phyloP scores from a whole-genome alignment of 2,113 vertebrate species.

The Microtus oregoni region DNA sequence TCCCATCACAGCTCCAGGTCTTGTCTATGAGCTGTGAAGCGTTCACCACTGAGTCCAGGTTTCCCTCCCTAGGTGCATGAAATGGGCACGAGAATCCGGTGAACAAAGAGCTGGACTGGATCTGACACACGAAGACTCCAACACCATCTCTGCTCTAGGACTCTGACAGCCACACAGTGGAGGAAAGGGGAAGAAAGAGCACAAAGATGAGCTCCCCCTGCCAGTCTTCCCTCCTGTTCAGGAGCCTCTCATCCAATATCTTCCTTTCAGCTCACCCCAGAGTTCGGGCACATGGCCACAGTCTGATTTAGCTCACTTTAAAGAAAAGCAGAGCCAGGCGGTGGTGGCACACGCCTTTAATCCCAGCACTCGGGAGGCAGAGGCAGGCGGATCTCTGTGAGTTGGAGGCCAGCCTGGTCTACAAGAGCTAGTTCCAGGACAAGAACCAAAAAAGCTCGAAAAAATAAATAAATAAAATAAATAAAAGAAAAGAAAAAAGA shows the following conservation, averaged over 20 bases:
- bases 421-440: too few relatives aligned
- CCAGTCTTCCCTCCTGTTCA: background rate
- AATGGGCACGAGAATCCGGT: background rate
- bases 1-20: background rate
- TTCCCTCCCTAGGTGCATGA: too few relatives aligned
- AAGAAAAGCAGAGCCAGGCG: too few relatives aligned
- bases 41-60: fast-evolving
- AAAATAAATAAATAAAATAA: too few relatives aligned
- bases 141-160: background rate
- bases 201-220: background rate
- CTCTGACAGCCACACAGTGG: background rate
- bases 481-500: too few relatives aligned
- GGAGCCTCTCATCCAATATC: background rate
- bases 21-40: background rate
- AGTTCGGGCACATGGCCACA: background rate
- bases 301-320: background rate
- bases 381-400: too few relatives aligned
- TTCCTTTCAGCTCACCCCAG: background rate
- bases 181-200: background rate
- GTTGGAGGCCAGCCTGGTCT: too few relatives aligned
- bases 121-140: background rate
- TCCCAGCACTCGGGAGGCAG: too few relatives aligned
- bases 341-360: too few relatives aligned
- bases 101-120: background rate
- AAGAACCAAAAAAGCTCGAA: too few relatives aligned